Evolutionary conservation across 2,113 vertebrate genomes (phyloP).

Genomic region (Colossoma macropomum): DNA sequence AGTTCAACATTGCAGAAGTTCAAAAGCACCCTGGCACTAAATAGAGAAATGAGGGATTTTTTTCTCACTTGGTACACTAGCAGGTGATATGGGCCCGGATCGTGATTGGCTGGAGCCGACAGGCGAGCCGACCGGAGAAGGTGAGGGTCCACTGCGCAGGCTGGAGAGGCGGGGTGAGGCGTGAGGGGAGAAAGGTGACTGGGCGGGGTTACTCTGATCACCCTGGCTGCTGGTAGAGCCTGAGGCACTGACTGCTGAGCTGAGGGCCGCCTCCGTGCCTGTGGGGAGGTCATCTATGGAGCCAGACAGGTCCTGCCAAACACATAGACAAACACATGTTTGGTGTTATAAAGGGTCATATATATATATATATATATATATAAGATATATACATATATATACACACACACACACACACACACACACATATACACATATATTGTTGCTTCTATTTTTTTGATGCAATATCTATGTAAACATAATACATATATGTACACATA

Average conservation of each 20-base stretch:
- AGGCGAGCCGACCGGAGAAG: constrained; percentile 86
- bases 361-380: too few relatives aligned
- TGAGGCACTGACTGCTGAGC: constrained; percentile 85
- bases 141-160: constrained; percentile 85
- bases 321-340: constrained; percentile 19
- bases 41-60: neutral
- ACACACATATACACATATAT: too few relatives aligned
- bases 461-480: too few relatives aligned
- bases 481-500: too few relatives aligned
- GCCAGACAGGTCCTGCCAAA: constrained; percentile 89
- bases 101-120: constrained; percentile 88
- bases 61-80: constrained; percentile 86
- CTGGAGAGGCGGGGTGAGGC: constrained; percentile 88
- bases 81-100: constrained; percentile 90
- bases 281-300: constrained; percentile 94
- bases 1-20: neutral
- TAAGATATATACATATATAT: too few relatives aligned
- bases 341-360: neutral
- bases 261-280: constrained; percentile 88
- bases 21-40: neutral
- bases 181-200: constrained; percentile 92
- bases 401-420: too few relatives aligned
- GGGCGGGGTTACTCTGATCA: constrained; percentile 90
- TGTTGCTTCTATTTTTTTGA: too few relatives aligned
- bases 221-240: constrained; percentile 90